phyloP scores from a whole-genome alignment of 2,888 invertebrate species.

The Apocheima hispidaria region DNA sequence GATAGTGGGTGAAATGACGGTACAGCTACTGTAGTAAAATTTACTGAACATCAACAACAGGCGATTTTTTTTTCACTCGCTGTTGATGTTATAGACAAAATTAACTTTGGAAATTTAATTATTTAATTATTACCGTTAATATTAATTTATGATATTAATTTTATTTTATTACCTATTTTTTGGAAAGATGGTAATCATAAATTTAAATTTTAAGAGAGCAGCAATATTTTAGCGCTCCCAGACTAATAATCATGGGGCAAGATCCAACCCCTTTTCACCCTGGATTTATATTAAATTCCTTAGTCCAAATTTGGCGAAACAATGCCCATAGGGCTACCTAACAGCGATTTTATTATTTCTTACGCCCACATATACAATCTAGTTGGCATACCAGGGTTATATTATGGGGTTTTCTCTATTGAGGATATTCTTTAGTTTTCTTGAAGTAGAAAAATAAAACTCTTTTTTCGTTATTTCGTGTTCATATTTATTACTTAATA shows the following conservation, averaged over 20 bases:
- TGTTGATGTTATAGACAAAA: no score
- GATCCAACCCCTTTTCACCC: constrained; percentile 77
- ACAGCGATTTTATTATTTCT: constrained; percentile 74
- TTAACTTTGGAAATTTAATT: no score
- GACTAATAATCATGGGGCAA: constrained; percentile 75
- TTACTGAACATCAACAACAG: no score
- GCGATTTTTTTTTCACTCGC: no score
- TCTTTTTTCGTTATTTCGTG: no score
- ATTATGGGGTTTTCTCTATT: constrained; percentile 8
- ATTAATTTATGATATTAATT: no score
- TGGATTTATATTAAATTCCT: constrained; percentile 84
- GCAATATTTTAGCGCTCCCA: constrained; percentile 57
- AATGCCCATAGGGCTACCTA: constrained; percentile 68
- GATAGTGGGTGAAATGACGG: no score
- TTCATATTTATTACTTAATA: no score
- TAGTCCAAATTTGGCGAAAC: constrained; percentile 78
- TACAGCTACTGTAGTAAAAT: no score
- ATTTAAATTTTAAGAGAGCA: constrained; percentile 23
- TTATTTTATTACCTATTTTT: no score
- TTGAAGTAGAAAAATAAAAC: neutral
- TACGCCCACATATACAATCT: constrained; percentile 41
- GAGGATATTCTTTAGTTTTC: constrained; percentile 8
- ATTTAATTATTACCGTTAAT: no score
- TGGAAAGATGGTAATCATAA: no score
- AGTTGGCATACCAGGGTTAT: constrained; percentile 23